These are phyloP conservation scores for Zonotrichia leucophrys DNA, from an alignment of 2,113 vertebrate genomes.

Conservation along the genomic window DNA sequence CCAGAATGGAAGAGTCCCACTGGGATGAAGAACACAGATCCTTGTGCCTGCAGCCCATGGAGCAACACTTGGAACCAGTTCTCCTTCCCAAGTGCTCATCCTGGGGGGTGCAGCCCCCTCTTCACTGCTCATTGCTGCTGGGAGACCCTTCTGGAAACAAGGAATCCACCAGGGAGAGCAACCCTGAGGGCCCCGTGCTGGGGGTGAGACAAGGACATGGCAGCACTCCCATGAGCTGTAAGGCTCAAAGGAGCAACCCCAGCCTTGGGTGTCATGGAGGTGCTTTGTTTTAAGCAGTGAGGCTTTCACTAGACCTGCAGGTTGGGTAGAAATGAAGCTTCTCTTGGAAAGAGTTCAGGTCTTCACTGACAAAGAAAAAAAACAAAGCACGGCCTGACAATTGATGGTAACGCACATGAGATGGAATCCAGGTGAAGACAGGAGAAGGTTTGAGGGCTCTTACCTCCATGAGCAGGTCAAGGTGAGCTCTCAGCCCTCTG, in stretches of 20 bases:
- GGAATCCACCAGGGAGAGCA: not conserved
- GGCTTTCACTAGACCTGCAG: not conserved
- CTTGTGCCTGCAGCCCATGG: not conserved
- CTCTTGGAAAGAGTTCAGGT: not conserved
- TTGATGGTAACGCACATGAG: not conserved
- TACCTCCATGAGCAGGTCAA: not conserved
- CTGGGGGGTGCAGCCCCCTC: not conserved
- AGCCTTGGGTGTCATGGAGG: not conserved
- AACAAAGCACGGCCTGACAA: accelerated
- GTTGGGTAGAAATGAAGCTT: not conserved
- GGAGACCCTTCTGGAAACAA: not conserved
- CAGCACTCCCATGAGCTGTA: accelerated
- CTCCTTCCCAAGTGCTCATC: accelerated
- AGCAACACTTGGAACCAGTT: not conserved
- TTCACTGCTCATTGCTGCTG: not conserved
- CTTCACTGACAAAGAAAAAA: not conserved
- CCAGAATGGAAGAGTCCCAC: not conserved
- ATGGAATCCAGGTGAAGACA: not conserved
- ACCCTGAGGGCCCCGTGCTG: not conserved
- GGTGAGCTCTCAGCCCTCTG: not conserved
- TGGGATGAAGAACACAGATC: not conserved
- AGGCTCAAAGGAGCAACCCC: not conserved
- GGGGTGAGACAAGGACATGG: not conserved
- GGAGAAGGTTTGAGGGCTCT: not conserved
- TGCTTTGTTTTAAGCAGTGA: not conserved